phyloP scores from a whole-genome alignment of 2,888 invertebrate species.

The Thecocarcelia acutangulata region DNA sequence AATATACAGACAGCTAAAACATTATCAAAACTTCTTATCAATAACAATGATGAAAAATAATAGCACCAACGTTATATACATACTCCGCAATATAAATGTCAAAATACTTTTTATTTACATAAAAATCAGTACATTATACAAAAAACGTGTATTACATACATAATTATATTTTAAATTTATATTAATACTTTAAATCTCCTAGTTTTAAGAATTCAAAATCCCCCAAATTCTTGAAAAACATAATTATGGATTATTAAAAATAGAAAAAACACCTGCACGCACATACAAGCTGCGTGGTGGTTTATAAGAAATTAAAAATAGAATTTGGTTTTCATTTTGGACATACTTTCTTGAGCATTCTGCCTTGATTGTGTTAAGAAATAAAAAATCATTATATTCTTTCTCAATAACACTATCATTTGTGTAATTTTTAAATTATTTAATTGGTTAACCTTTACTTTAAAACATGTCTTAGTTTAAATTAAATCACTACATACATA shows the following conservation, averaged over 20 bases:
- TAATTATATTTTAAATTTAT: slow-evolving; percentile 19
- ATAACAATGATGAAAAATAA: slow-evolving; percentile 8
- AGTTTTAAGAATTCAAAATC: slow-evolving; percentile 43
- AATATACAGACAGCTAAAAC: too few relatives aligned
- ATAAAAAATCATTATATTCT: slow-evolving; percentile 9
- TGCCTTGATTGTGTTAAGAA: slow-evolving; percentile 40
- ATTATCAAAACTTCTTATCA: neutral
- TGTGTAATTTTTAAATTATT: slow-evolving; percentile 49
- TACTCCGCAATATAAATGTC: neutral
- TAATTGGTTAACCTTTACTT: slow-evolving; percentile 48
- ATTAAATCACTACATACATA: slow-evolving; percentile 51
- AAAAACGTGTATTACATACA: slow-evolving; percentile 21
- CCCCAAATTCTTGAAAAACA: neutral
- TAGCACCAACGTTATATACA: neutral
- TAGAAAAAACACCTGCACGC: neutral
- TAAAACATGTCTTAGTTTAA: slow-evolving; percentile 42
- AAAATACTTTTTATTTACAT: neutral
- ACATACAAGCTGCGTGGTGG: slow-evolving; percentile 1
- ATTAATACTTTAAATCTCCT: slow-evolving; percentile 40
- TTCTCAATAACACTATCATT: slow-evolving; percentile 49
- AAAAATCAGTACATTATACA: slow-evolving; percentile 1
- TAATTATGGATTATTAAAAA: slow-evolving; percentile 8
- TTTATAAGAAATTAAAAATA: neutral
- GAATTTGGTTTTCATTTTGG: slow-evolving; percentile 7
- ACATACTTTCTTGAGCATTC: slow-evolving; percentile 38